phyloP scores from a whole-genome alignment of 2,113 vertebrate species.

The Poeciliopsis prolifica region DNA sequence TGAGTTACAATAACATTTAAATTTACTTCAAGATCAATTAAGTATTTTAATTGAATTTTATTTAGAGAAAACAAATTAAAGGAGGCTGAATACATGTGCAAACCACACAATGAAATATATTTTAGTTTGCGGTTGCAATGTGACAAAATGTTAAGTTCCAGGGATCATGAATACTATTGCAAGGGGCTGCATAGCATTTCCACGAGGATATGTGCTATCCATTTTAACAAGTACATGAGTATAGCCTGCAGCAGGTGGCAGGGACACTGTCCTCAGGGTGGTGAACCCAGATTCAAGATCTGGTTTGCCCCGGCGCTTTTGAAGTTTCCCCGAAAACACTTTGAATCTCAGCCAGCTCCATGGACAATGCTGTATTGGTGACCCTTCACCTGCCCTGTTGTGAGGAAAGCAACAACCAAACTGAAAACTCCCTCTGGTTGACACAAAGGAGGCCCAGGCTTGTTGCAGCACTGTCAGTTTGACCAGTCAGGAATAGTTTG shows the following conservation, averaged over 20 bases:
- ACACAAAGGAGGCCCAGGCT: slow-evolving; percentile 17
- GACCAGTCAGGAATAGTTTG: slow-evolving; percentile 40
- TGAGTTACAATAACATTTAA: too few relatives aligned
- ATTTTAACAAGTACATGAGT: neutral
- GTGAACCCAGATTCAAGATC: slow-evolving; percentile 7
- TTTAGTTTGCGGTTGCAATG: neutral
- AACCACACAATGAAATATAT: neutral
- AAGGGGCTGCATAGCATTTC: neutral
- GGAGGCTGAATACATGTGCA: neutral
- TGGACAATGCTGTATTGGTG: slow-evolving; percentile 16
- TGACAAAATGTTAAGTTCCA: neutral
- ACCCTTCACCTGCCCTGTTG: slow-evolving; percentile 34
- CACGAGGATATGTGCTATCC: neutral
- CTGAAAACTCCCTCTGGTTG: slow-evolving; percentile 25
- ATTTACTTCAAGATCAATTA: too few relatives aligned
- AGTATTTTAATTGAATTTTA: neutral
- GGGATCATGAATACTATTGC: neutral
- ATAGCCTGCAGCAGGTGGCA: slow-evolving; percentile 5
- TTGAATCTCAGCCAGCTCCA: slow-evolving; percentile 47
- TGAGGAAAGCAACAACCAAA: slow-evolving; percentile 30
- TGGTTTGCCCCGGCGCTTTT: slow-evolving; percentile 18
- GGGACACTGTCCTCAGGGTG: slow-evolving; percentile 24
- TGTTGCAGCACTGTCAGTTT: slow-evolving; percentile 41
- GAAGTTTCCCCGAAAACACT: slow-evolving; percentile 55
- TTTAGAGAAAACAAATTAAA: neutral